phyloP scores from a whole-genome alignment of 2,888 invertebrate species.

The Drosophila vallismaia region DNA sequence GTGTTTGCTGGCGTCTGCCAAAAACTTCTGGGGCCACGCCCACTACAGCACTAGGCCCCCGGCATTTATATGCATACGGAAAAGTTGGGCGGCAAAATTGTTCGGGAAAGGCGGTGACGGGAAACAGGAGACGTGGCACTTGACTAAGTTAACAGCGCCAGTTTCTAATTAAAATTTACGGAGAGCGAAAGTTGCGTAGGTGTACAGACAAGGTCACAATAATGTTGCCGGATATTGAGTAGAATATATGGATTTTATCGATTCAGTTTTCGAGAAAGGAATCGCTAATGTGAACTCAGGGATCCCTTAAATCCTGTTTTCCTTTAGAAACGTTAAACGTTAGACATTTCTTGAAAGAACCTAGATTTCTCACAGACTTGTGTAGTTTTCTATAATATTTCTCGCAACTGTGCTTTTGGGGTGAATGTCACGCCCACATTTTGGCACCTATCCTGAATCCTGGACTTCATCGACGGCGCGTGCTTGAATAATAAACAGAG shows the following conservation, averaged over 20 bases:
- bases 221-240: constrained; percentile 32
- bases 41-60: constrained; percentile 4
- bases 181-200: constrained; percentile 44
- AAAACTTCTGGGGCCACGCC: constrained; percentile 27
- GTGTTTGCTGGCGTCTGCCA: constrained; percentile 55
- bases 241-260: too few species aligned
- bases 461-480: constrained; percentile 54
- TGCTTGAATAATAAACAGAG: constrained; percentile 74
- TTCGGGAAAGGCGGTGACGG: constrained; percentile 5
- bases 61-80: constrained; percentile 70
- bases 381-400: neutral
- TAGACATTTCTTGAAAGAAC: neutral
- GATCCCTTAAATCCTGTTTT: neutral
- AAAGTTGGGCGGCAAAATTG: constrained; percentile 50
- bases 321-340: neutral
- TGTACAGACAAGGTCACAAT: constrained; percentile 13
- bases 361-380: neutral
- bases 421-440: constrained; percentile 35
- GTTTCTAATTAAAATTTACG: constrained; percentile 75
- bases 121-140: constrained; percentile 53
- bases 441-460: constrained; percentile 47
- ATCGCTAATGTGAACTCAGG: too few species aligned
- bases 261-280: too few species aligned
- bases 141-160: constrained; percentile 70
- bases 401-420: neutral